These are phyloP conservation scores for Lycocorax pyrrhopterus DNA, from an alignment of 2,113 vertebrate genomes.

Conservation along the genomic window DNA sequence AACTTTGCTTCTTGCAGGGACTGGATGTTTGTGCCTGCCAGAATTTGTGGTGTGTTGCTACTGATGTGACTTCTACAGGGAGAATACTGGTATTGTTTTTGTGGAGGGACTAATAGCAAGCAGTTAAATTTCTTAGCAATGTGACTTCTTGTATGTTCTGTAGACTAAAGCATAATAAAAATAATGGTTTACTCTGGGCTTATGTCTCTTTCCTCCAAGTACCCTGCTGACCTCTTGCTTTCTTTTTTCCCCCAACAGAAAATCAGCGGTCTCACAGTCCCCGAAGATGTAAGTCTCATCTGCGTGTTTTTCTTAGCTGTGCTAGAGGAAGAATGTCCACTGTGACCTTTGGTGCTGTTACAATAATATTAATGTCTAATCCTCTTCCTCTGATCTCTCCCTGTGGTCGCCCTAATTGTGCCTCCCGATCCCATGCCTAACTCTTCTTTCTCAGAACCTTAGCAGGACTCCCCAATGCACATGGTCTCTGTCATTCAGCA, in stretches of 20 bases:
- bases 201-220: neutral
- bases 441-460: neutral
- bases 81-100: neutral
- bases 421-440: neutral
- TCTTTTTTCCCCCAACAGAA: constrained; percentile 15
- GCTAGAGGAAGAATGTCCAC: neutral
- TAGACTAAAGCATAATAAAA: constrained; percentile 9
- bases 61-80: neutral
- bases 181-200: neutral
- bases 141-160: neutral
- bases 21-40: neutral
- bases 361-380: neutral
- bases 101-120: neutral
- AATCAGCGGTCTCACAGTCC: constrained; percentile 68
- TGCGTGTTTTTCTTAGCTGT: constrained; percentile 16
- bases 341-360: constrained; percentile 25
- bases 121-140: neutral
- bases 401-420: neutral
- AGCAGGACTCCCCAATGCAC: neutral
- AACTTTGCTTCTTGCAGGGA: neutral
- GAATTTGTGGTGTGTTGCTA: neutral
- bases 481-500: neutral
- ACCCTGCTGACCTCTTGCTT: constrained; percentile 26
- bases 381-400: constrained; percentile 23
- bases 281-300: constrained; percentile 66